These are phyloP conservation scores for Papilio machaon DNA, from an alignment of 1,140 invertebrate species.

Conservation along the genomic window DNA sequence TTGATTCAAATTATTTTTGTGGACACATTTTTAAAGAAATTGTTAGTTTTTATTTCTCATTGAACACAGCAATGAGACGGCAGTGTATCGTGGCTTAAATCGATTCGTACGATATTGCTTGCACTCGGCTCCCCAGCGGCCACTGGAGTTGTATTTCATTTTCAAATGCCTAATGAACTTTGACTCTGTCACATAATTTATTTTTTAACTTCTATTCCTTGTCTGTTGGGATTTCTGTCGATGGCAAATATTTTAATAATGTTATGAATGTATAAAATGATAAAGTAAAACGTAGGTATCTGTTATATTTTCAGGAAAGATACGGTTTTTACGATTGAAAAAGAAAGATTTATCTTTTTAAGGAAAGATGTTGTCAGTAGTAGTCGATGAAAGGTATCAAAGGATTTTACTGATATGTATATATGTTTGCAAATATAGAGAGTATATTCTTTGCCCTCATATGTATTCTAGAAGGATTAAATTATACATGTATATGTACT, in stretches of 20 bases:
- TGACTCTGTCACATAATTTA: slow-evolving; percentile 52
- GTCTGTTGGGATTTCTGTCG: slow-evolving; percentile 2
- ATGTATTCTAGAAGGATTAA: no score
- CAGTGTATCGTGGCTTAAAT: slow-evolving; percentile 61
- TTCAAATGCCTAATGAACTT: slow-evolving; percentile 55
- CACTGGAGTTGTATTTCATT: slow-evolving; percentile 63
- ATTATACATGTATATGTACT: neutral
- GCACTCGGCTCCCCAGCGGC: slow-evolving; percentile 56
- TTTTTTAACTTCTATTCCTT: slow-evolving; percentile 6
- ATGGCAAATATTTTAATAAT: slow-evolving; percentile 4
- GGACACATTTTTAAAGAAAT: neutral
- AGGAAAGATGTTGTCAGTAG: no score
- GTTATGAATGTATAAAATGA: neutral
- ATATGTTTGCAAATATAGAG: neutral
- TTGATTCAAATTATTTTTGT: neutral
- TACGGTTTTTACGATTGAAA: neutral
- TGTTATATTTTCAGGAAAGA: neutral
- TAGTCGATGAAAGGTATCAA: neutral
- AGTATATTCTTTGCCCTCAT: no score
- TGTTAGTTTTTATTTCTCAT: neutral
- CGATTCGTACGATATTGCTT: slow-evolving; percentile 69
- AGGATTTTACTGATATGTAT: neutral
- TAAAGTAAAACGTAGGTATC: neutral
- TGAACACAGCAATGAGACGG: neutral
- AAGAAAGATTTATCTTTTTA: neutral